These are phyloP conservation scores for Epicauta chinensis DNA, from an alignment of 1,140 invertebrate species.

Conservation along the genomic window DNA sequence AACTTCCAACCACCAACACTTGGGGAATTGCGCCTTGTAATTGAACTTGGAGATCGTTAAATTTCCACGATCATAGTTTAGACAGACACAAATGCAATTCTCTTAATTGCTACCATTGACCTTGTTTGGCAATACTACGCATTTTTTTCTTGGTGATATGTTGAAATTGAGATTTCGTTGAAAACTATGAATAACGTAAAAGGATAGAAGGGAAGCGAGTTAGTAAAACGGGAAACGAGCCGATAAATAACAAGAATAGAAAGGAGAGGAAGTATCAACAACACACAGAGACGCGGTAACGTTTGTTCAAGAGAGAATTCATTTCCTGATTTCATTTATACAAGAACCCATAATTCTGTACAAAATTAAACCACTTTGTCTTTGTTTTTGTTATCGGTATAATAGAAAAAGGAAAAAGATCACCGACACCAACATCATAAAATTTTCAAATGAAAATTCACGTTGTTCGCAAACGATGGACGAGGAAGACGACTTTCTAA, in stretches of 20 bases:
- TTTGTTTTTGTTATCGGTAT: slow-evolving; percentile 29
- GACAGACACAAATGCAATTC: no score
- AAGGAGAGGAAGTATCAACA: slow-evolving; percentile 34
- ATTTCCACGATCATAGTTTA: slow-evolving; percentile 7
- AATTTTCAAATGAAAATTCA: no score
- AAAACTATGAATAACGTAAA: no score
- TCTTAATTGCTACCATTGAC: no score
- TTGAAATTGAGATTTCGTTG: no score
- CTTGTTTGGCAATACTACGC: no score
- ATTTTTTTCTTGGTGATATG: background rate
- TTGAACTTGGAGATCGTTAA: slow-evolving; percentile 13
- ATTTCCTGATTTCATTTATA: slow-evolving; percentile 41
- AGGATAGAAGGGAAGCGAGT: no score
- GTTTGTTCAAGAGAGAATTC: slow-evolving; percentile 40
- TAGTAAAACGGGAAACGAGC: slow-evolving; percentile 28
- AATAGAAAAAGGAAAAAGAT: no score
- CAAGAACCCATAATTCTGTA: slow-evolving; percentile 34
- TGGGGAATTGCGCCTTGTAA: slow-evolving; percentile 14
- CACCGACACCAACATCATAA: no score
- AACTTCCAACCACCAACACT: slow-evolving; percentile 12
- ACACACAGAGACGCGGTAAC: slow-evolving; percentile 27
- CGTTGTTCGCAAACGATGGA: no score
- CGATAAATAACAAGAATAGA: slow-evolving; percentile 36
- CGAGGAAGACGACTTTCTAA: no score
- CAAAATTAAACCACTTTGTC: slow-evolving; percentile 38